Conservation (phyloP, 2,888 invertebrate species). For the Andrena bicolor region DNA sequence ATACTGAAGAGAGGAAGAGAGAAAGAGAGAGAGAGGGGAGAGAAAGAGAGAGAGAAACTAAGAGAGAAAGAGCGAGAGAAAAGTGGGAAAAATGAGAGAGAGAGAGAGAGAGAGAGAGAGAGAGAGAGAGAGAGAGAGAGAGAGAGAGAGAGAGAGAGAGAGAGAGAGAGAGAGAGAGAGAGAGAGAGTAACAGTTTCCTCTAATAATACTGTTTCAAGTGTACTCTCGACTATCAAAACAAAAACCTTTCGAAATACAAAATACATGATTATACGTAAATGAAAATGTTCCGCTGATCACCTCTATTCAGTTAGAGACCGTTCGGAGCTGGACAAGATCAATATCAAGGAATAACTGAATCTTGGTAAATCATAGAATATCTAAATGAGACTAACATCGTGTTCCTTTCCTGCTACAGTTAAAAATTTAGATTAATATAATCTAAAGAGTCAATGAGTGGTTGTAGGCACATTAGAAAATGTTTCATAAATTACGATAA, state of each 20-base stretch:
- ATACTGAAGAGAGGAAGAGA: background rate
- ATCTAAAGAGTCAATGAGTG: conserved; percentile 45
- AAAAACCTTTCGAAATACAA: conserved; percentile 26
- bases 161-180: background rate
- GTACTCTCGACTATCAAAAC: conserved; percentile 16
- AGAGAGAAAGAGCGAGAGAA: no score
- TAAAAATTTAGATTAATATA: conserved; percentile 44
- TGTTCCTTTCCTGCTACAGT: conserved; percentile 12
- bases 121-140: background rate
- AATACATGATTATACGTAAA: conserved; percentile 20
- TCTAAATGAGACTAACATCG: conserved; percentile 38
- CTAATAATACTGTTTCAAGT: conserved; percentile 57
- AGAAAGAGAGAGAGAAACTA: background rate
- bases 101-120: no score
- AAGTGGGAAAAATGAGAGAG: no score
- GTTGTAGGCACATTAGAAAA: conserved; percentile 86
- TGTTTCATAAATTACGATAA: conserved; percentile 99
- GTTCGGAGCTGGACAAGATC: conserved; percentile 42
- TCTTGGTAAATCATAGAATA: conserved; percentile 37
- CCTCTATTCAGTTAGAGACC: conserved; percentile 17
- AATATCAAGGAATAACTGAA: conserved; percentile 57
- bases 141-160: conserved; percentile 5
- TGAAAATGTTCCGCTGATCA: conserved; percentile 14
- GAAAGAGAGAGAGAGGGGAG: background rate
- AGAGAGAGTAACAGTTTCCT: conserved; percentile 30